These are phyloP conservation scores for Drosophila recens DNA, from an alignment of 2,888 invertebrate genomes.

Conservation along the genomic window DNA sequence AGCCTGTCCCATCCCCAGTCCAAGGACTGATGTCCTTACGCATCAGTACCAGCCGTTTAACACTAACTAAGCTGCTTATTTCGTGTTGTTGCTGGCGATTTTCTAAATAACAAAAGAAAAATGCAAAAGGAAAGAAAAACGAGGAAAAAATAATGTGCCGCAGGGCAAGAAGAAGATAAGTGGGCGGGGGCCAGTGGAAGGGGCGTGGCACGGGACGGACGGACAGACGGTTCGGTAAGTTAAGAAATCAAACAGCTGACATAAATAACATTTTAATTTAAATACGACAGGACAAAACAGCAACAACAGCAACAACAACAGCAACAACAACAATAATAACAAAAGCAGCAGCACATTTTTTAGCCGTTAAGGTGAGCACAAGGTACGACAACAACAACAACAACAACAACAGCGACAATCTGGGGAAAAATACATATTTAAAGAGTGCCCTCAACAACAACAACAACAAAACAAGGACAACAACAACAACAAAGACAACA, in stretches of 20 bases:
- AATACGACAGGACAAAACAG: conserved; percentile 73
- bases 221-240: conserved; percentile 50
- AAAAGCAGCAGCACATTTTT: conserved; percentile 64
- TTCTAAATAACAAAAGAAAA: conserved; percentile 62
- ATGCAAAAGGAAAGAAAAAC: conserved; percentile 20
- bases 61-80: conserved; percentile 76
- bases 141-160: conserved; percentile 54
- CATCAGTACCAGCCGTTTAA: conserved; percentile 72
- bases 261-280: conserved; percentile 81
- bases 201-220: neutral
- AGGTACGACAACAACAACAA: conserved; percentile 55
- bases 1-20: too few relatives aligned
- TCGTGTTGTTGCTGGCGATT: conserved; percentile 49
- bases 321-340: conserved; percentile 26
- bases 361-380: conserved; percentile 76
- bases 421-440: conserved; percentile 70
- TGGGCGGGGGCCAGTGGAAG: conserved; percentile 2
- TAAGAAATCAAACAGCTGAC: conserved; percentile 80
- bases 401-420: conserved; percentile 38
- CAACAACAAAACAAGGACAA: conserved; percentile 8
- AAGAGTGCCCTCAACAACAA: conserved; percentile 59
- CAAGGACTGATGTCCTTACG: conserved; percentile 10
- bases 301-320: conserved; percentile 43
- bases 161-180: conserved; percentile 32
- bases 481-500: neutral